Percentiles rank a stretch among this genome's conserved stretches.
phyloP scores from a whole-genome alignment of 2,113 vertebrate genomes.

The Cinclus mexicanus region DNA sequence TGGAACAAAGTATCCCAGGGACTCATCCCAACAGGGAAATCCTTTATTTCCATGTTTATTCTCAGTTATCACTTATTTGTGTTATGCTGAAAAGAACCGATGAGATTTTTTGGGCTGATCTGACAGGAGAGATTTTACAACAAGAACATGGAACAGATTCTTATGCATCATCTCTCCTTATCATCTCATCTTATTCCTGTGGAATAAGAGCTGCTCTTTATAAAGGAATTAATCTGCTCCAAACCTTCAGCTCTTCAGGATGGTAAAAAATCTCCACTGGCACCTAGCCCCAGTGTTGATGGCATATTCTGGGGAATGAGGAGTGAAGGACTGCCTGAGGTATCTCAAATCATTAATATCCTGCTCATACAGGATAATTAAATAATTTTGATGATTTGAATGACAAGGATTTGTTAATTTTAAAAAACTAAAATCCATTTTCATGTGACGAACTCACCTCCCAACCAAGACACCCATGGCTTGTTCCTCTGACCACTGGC shows the following conservation, averaged over 20 bases:
- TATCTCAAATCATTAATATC: neutral
- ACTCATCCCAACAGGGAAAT: neutral
- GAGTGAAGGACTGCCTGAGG: neutral
- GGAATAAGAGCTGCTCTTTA: neutral
- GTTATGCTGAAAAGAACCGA: accelerated
- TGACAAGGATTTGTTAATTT: neutral
- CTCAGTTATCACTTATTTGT: accelerated
- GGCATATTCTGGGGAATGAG: accelerated
- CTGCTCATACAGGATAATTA: neutral
- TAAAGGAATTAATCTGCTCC: neutral
- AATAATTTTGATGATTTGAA: neutral
- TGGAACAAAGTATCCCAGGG: neutral
- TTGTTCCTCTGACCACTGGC: neutral
- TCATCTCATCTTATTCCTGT: neutral
- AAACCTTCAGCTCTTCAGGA: neutral
- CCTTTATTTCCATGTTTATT: accelerated
- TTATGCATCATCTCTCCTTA: accelerated
- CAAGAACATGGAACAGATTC: accelerated
- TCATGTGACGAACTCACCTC: neutral
- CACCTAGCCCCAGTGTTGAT: neutral
- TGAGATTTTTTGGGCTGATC: neutral
- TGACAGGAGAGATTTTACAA: neutral
- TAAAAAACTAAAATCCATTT: neutral
- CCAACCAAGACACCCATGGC: accelerated
- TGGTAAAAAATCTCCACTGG: neutral